Conservation (phyloP, 37 sponge, comb jelly and placozoan genomes). For the Beroe forskalii region DNA sequence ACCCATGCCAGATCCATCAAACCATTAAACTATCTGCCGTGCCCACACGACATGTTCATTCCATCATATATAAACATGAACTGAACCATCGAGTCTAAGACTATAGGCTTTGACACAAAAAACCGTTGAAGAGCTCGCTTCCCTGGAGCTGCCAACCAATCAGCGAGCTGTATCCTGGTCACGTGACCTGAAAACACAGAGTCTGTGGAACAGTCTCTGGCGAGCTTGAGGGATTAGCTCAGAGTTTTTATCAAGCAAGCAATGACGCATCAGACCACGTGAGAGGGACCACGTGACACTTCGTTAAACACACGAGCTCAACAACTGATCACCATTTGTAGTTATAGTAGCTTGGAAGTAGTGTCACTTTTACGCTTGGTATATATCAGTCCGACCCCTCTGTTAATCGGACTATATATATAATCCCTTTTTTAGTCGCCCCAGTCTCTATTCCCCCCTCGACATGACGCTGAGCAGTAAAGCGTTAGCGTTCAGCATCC, state of each 20-base stretch:
- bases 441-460: no score
- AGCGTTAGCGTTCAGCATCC: constrained; percentile 62
- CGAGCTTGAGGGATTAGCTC: constrained; percentile 36
- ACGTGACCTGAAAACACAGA: not conserved
- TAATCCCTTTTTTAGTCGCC: no score
- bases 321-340: not conserved
- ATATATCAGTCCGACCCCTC: no score
- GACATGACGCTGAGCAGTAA: constrained; percentile 48
- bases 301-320: constrained; percentile 58
- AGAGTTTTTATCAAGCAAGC: constrained; percentile 51
- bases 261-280: constrained; percentile 66
- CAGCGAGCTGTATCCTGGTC: not conserved
- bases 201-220: not conserved
- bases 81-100: not conserved
- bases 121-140: not conserved
- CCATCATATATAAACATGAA: not conserved
- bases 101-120: not conserved
- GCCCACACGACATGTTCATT: not conserved
- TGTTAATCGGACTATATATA: no score
- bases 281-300: constrained; percentile 58
- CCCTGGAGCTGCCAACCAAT: not conserved
- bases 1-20: not conserved
- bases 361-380: no score
- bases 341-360: not conserved
- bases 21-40: not conserved